Evolutionary conservation across 2,797 vertebrate species (phyloP), one percentile per base, ranked within the genome.

Genomic region (Falco novaeseelandiae): DNA sequence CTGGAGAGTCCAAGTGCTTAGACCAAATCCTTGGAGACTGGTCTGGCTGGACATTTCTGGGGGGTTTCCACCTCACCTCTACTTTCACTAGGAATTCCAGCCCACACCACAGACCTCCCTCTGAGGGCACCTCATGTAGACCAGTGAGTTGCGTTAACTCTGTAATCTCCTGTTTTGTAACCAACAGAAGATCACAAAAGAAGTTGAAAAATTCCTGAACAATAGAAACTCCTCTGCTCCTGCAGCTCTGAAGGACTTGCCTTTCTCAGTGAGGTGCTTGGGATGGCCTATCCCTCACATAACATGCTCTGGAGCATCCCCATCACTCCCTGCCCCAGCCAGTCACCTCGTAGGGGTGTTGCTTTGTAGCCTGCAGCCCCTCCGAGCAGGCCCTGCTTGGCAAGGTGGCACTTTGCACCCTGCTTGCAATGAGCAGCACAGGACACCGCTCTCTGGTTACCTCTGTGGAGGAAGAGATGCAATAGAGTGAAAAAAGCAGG

Each of bases 401-500:
- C 20, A 25, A 21, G 58, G 52, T 30, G 25, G 25, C 57, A 12
- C 55, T n/a, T 54, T 9, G 74, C 54, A 46, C 25, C 16, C 32
- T 25, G 58, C 32, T 42, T 26, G 20, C 1, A 1, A 9, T 3
- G 61, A 21, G 51, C 63, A 40, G 44, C 42, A 7, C 2, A 2
- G 6, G n/a, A 4, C 36, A 14, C 16, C 1, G 5, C 72, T 63
- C 30, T 23, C 59, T 3, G 2, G 15, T 32, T 27, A 3, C 46
- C 46, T 30, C 74, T 40, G 70, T 36, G 27, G 63, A 71, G 38
- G 54, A 6, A 36, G 15, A 73, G 51, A 30, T 14, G 63, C 0
- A 1, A 23, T 12, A 6, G 5, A 11, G 27, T 1, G 48, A 8
- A 27, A n/a, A 21, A 32, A 40, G 10, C 0, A 0, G 7, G 26